Evolutionary conservation across 2,113 vertebrate species (phyloP), one percentile per base, ranked within the genome.

Genomic region (Astur gentilis): DNA sequence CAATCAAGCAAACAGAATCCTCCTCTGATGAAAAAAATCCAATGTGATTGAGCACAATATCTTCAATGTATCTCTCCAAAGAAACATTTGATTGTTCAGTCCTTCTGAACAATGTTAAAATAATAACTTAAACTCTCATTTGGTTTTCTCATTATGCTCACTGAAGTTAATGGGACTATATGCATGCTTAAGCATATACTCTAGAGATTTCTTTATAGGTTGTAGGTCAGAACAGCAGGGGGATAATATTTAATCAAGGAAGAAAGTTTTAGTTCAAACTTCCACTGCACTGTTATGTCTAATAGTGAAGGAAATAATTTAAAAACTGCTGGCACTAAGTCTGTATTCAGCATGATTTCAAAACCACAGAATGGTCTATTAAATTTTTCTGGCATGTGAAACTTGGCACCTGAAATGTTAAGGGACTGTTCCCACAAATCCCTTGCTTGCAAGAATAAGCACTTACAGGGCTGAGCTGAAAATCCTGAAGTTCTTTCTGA

Each of bases 221-320:
- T 91, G 44, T 4, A 70, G 91, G 80, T 94, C 94, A 91, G 71
- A 91, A 85, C 61, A 49, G 52, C 61, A 89, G 45, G 44, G 40
- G 80, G 31, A 96, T 92, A 92, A 90, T 87, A 95, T 80, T 95
- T 89, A 97, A 89, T 72, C 62, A 92, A 91, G 80, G 57, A 95
- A 91, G 22, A 8, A 75, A 87, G 69, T 64, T 95, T 77, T 52
- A 91, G 57, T 80, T 96, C 89, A 89, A 95, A 55, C 65, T 84
- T 92, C 86, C 65, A 95, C 69, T 0, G 0, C 40, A 36, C 31
- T 92, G 73, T 90, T 97, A 81, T 92, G 85, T 94, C 90, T 89
- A 91, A 91, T 50, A 86, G 54, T 52, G 78, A 95, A 94, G 82
- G 89, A 96, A 95, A 96, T 94, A 47, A 83, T 93, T 95, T 91